A percentile compares a stretch with the other conserved stretches of the same genome.
These are phyloP conservation scores for Papilio demoleus DNA, from an alignment of 2,888 invertebrate genomes.

Conservation along the genomic window DNA sequence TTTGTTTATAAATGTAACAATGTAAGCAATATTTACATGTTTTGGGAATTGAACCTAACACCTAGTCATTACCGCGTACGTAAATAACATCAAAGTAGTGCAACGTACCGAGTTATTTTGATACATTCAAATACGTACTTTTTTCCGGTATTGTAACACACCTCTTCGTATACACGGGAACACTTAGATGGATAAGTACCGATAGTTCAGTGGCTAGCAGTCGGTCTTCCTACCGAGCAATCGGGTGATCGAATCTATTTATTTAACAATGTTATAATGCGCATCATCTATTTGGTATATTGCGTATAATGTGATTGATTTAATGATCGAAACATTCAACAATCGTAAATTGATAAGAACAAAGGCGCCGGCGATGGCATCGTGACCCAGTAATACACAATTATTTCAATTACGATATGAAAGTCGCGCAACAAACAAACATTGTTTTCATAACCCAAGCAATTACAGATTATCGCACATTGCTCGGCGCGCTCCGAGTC, in stretches of 20 bases:
- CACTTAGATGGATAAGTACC: neutral
- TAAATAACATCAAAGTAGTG: conserved; percentile 29
- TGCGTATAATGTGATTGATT: conserved; percentile 33
- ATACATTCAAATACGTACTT: conserved; percentile 1
- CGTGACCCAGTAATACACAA: conserved; percentile 52
- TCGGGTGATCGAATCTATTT: neutral
- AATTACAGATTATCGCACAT: conserved; percentile 59
- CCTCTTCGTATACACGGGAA: neutral
- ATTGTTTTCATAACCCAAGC: conserved; percentile 49
- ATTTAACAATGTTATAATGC: too few relatives aligned
- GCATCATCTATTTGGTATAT: neutral
- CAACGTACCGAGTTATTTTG: conserved; percentile 1
- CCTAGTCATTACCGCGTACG: neutral
- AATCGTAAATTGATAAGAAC: conserved; percentile 21
- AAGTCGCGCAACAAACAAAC: conserved; percentile 52
- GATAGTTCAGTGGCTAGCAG: neutral
- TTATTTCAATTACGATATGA: conserved; percentile 60
- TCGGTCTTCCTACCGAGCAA: neutral
- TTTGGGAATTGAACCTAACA: conserved; percentile 3
- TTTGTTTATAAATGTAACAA: neutral
- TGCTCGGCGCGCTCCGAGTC: conserved; percentile 39
- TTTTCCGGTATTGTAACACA: conserved; percentile 20
- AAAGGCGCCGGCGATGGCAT: conserved; percentile 33
- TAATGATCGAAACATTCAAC: conserved; percentile 5
- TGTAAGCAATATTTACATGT: neutral